Base-by-base conservation (phyloP, 2,113 vertebrate species). In the Strix aluco region DNA sequence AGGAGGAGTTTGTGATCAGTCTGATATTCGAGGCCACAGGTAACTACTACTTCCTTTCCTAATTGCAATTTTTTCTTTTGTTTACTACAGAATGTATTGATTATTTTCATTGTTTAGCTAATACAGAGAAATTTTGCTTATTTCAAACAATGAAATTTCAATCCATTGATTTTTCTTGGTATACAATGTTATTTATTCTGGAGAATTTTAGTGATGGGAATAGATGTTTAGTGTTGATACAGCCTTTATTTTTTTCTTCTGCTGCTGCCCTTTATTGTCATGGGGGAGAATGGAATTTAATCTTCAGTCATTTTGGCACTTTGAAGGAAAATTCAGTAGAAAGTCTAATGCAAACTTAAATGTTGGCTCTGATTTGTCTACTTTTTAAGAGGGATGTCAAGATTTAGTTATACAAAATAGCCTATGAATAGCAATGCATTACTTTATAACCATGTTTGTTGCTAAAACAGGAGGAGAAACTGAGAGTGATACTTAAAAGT, bases 11-110 rank as follows among this genome's bases (percentile, higher is more conserved):
- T 99, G 99, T 90, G 99, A 99, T 95, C 99, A 99, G 89, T 99
- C 99, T 8, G 99, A 99, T 95, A 99, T 99, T 95, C 98, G 99
- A 86, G 99, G 99, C 67, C 99, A 99, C 98, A 99, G 99, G 99
- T 99, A 98, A 91, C 15, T 22, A 21, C 29, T 58, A 32, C 27
- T 57, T 55, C 13, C 20, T 81, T 80, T 74, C 18, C 11, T 38
- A 30, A 58, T 21, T 61, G 32, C 40, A 34, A 1, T 65, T 82
- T 25, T 67, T 44, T 26, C 11, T 22, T 58, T 71, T 51, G 16
- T 71, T 66, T 36, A 38, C 32, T 84, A 46, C 38, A 82, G 62
- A 75, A 57, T n/a, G 9, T 63, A 10, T 49, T 44, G 26, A 32
- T 84, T 75, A 21, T 92, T 96, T 90, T 72, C 9, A 38, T 27